Conservation (phyloP, 2,797 vertebrate genomes). For the Enteromius unitaeniatus region DNA sequence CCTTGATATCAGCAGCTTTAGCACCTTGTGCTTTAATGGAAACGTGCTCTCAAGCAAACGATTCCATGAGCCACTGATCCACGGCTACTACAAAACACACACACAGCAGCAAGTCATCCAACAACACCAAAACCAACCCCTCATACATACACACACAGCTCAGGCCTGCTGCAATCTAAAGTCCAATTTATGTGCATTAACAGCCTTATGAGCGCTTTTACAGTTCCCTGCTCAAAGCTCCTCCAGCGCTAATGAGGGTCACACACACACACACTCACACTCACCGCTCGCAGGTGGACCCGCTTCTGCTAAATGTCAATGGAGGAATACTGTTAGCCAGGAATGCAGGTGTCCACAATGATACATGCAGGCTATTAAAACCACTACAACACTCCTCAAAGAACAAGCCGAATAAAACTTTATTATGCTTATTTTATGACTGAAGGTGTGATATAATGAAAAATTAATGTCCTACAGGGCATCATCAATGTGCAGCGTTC, state of each 20-base stretch:
- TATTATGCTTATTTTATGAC: slow-evolving; percentile 13
- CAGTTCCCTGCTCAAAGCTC: slow-evolving; percentile 47
- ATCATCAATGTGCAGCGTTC: not conserved
- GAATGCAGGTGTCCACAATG: slow-evolving; percentile 55
- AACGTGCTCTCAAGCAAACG: slow-evolving; percentile 34
- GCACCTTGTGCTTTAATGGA: slow-evolving; percentile 60
- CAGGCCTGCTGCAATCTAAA: slow-evolving; percentile 47
- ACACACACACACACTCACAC: slow-evolving; percentile 41
- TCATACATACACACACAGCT: slow-evolving; percentile 28
- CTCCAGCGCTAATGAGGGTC: slow-evolving; percentile 52
- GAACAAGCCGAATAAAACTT: not conserved
- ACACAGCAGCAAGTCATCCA: slow-evolving; percentile 22
- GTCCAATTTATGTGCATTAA: slow-evolving; percentile 58
- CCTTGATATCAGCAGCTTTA: slow-evolving; percentile 34
- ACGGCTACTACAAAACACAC: slow-evolving; percentile 22
- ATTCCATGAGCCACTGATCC: slow-evolving; percentile 48
- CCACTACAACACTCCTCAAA: not conserved
- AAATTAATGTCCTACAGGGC: not conserved
- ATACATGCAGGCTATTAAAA: slow-evolving; percentile 65
- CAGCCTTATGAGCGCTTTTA: slow-evolving; percentile 61
- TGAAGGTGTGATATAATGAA: not conserved
- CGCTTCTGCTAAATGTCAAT: slow-evolving; percentile 67
- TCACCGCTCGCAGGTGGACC: slow-evolving; percentile 39
- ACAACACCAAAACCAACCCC: slow-evolving; percentile 35
- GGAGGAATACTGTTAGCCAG: slow-evolving; percentile 55